Evolutionary conservation across 2,797 vertebrate species (phyloP).

Genomic region (Corythornis leucogaster): DNA sequence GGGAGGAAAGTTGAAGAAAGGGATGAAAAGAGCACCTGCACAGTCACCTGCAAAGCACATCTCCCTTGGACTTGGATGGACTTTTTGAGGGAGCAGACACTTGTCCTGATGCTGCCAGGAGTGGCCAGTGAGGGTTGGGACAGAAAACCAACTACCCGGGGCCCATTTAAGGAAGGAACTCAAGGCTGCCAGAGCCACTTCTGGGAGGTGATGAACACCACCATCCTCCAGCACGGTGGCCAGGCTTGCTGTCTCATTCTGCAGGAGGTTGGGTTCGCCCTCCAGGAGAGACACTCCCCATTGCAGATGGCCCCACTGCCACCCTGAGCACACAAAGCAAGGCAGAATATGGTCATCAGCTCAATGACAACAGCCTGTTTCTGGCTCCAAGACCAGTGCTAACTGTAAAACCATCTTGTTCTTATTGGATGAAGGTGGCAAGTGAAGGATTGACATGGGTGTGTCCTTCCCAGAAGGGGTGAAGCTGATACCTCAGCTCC

Average conservation of each 20-base stretch:
- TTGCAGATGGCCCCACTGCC: not conserved
- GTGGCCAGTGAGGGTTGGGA: not conserved
- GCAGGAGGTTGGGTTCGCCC: rapidly evolving
- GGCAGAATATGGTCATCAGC: not conserved
- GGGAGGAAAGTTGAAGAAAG: not conserved
- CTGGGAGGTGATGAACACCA: not conserved
- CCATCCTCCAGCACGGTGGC: not conserved
- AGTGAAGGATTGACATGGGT: not conserved
- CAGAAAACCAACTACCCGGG: not conserved
- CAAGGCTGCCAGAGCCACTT: not conserved
- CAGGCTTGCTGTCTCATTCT: not conserved
- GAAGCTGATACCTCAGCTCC: not conserved
- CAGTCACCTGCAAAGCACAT: not conserved
- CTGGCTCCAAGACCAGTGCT: not conserved
- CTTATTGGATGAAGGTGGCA: not conserved
- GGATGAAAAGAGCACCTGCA: not conserved
- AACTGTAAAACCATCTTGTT: not conserved
- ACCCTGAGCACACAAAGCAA: not conserved
- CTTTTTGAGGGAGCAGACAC: rapidly evolving
- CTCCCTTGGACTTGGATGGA: rapidly evolving
- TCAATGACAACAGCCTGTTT: rapidly evolving
- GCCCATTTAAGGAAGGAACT: not conserved
- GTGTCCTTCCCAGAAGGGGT: not conserved
- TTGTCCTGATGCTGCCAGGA: not conserved
- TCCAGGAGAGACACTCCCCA: not conserved